Evolutionary conservation across 2,888 invertebrate species (phyloP), one percentile per base, ranked within the genome.

Genomic region (Trachelus stipa): DNA sequence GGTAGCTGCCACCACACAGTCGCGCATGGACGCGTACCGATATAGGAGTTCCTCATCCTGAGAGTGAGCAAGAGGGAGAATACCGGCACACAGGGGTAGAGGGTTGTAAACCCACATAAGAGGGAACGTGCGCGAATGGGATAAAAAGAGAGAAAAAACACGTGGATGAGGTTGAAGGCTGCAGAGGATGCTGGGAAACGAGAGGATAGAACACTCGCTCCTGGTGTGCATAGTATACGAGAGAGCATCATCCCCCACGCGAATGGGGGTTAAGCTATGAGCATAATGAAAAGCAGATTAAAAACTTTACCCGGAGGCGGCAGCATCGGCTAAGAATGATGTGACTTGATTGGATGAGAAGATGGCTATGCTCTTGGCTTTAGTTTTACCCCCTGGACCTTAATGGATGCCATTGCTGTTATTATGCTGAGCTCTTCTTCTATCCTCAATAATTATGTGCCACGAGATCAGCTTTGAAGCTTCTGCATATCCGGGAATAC

Each of bases 221-320:
- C 23, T 37, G 74, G 35, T 34, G 23, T 34, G 33, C 37, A 35
- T 23, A n/a, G n/a, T n/a, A 23, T 71, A 71, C 31, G 31, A 33
- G 71, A 34, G 71, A 33, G 35, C 74, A n/a, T 74, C 74, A 37
- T 35, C 35, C 74, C 74, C 35, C 71, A 68, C 78, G 35, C 74
- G 71, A 34, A 71, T 71, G 30, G 71, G 71, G 76, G 75, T 76
- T 79, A 76, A 80, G 73, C 84, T 82, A 84, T 82, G 80, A 82
- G 81, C 82, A 84, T 87, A 86, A 88, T 88, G 87, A 86, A 85
- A 86, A 86, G 84, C 83, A 85, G 86, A 85, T 88, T 87, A 85
- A 85, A 86, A 84, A 84, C 80, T 87, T 87, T 84, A 78, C 79
- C 71, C 35, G 74, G 68, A 34, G 31, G 31, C 30, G 30, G 71